phyloP scores from a whole-genome alignment of 2,797 vertebrate species.

The Enteromius treurensis region DNA sequence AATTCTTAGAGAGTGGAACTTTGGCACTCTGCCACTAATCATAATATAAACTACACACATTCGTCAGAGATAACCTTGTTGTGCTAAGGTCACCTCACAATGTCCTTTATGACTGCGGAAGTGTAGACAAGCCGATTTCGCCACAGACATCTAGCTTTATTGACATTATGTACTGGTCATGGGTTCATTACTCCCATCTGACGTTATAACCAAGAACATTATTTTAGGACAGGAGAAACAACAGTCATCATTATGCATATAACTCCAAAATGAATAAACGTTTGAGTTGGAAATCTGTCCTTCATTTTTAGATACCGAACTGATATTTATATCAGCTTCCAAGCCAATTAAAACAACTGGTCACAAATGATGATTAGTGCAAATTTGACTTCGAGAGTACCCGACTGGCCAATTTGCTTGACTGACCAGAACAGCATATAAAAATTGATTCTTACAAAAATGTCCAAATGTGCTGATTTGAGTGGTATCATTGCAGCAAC shows the following conservation, averaged over 20 bases:
- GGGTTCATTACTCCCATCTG: slow-evolving; percentile 51
- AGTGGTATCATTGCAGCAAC: slow-evolving; percentile 68
- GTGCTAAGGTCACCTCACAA: slow-evolving; percentile 5
- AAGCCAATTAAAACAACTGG: background rate
- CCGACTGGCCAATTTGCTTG: background rate
- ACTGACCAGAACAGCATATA: background rate
- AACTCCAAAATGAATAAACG: background rate
- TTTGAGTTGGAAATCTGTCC: background rate
- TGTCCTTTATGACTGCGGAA: slow-evolving; percentile 28
- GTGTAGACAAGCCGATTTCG: slow-evolving; percentile 29
- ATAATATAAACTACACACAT: slow-evolving; percentile 21
- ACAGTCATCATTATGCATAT: background rate
- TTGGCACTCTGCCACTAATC: slow-evolving; percentile 8
- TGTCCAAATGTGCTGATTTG: slow-evolving; percentile 59
- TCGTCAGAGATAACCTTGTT: slow-evolving; percentile 27
- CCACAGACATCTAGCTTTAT: slow-evolving; percentile 28
- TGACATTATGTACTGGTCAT: slow-evolving; percentile 41
- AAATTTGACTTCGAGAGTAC: background rate
- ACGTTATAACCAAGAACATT: slow-evolving; percentile 13
- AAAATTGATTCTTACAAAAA: slow-evolving; percentile 56
- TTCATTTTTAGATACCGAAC: background rate
- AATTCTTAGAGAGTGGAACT: slow-evolving; percentile 13
- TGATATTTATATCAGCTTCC: background rate
- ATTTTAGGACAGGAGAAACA: background rate
- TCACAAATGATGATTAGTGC: background rate